Percentiles rank a stretch among this genome's conserved stretches.
Evolutionary conservation across 1,140 invertebrate species (phyloP).

Genomic region (Heliconius nattereri): DNA sequence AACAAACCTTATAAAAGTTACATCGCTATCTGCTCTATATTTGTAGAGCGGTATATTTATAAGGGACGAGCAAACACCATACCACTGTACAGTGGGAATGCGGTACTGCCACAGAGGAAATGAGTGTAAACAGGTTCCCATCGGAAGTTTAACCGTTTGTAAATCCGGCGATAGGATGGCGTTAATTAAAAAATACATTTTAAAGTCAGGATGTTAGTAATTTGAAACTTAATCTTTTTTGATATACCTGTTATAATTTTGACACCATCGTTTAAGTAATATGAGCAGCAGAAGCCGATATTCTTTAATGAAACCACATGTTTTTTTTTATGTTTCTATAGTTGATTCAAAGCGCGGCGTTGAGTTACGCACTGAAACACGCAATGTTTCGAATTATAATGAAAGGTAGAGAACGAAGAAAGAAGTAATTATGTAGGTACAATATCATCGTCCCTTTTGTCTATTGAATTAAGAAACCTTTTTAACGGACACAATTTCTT

Average conservation of each 20-base stretch:
- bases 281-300: neutral
- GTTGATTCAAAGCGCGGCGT: neutral
- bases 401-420: neutral
- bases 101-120: slow-evolving; percentile 13
- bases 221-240: neutral
- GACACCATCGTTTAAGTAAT: neutral
- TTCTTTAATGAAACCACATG: neutral
- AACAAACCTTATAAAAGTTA: too few species aligned
- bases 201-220: slow-evolving; percentile 5
- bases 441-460: too few species aligned
- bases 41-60: neutral
- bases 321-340: too few species aligned
- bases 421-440: too few species aligned
- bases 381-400: neutral
- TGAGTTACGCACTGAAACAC: neutral
- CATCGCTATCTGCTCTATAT: neutral
- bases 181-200: slow-evolving; percentile 9
- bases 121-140: slow-evolving; percentile 19
- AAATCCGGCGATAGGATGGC: slow-evolving; percentile 17
- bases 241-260: neutral
- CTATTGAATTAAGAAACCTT: too few species aligned
- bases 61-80: neutral
- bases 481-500: too few species aligned
- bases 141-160: slow-evolving; percentile 25
- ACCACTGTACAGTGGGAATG: neutral